Evolutionary conservation across 2,888 invertebrate genomes (phyloP), one percentile per base, ranked within the genome.

Genomic region (Drosophila hamatofila): DNA sequence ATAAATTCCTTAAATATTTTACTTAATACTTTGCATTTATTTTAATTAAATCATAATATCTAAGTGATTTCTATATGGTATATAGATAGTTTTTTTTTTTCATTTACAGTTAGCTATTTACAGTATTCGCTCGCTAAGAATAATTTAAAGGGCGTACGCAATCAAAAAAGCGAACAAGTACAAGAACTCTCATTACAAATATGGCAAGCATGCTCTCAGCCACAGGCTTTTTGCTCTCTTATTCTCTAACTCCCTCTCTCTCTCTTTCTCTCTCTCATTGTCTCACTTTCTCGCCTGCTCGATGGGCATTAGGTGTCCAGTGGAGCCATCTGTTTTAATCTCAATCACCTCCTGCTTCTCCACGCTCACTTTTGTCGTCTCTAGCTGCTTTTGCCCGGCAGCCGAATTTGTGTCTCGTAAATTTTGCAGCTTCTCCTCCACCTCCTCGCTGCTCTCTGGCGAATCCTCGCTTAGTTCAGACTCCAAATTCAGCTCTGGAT

Each of bases 301-400:
- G 14, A 66, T 37, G 30, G 92, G 93, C 86, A 89, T 91, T 68
- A 93, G 73, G 71, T 92, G 92, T 44, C 92, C 92, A 3, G 92
- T 90, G 42, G 83, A 86, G 7, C 92, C 93, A 65, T 93, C 93
- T 25, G 93, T 88, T 72, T 93, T 92, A 51, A 93, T 93, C 91
- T 93, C 93, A 73, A 93, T 93, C 54, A 93, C 92, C 78, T 93
- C 93, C 21, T 92, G 89, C 75, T 93, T 93, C 79, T 93, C 93
- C 2, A 93, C 92, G 63, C 90, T 91, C 7, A 92, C 84, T 74
- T 76, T 88, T 4, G 89, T 89, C 16, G 83, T 81, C 66, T 81
- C 85, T 2, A 62, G 68, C 14, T 61, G 55, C 27, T 75, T 78
- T 35, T 71, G 52, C 1, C 58, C 66, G 0, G 59, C 73, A 0